phyloP scores from a whole-genome alignment of 2,888 invertebrate species.

The Chrysolina americana region DNA sequence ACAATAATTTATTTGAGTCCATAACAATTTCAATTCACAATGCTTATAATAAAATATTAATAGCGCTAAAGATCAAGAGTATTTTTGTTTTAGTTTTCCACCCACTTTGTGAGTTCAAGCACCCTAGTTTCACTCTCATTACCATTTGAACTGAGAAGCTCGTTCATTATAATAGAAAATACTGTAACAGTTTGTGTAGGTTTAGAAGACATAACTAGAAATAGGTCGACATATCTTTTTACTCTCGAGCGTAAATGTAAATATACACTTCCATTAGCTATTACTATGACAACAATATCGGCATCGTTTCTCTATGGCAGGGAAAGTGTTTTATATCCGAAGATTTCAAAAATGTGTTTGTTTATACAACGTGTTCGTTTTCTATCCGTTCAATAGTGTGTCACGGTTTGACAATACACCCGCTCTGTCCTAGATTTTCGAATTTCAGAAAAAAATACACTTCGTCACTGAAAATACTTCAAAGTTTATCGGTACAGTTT shows the following conservation, averaged over 20 bases:
- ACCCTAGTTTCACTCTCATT: constrained; percentile 4
- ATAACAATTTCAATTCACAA: no score
- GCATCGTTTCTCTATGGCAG: constrained; percentile 15
- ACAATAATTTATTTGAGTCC: no score
- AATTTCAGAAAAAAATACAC: no score
- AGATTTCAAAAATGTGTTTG: constrained; percentile 7
- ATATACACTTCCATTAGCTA: constrained; percentile 11
- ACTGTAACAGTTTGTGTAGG: constrained; percentile 2
- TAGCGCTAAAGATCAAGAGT: no score
- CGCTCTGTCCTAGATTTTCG: no score
- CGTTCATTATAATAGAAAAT: not conserved
- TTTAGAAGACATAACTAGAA: constrained; percentile 1
- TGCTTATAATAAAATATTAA: no score
- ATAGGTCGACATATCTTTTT: constrained; percentile 32
- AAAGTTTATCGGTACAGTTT: no score
- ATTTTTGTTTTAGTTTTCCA: no score
- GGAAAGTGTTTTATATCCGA: constrained; percentile 19
- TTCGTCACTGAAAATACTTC: no score
- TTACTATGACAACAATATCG: constrained; percentile 18
- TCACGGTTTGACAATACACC: no score
- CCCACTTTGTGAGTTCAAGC: not conserved
- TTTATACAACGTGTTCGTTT: not conserved
- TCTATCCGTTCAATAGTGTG: not conserved
- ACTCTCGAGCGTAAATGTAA: constrained; percentile 43
- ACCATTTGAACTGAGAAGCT: not conserved